Conservation (phyloP, 1,140 invertebrate species). For the Drosophila pandora region DNA sequence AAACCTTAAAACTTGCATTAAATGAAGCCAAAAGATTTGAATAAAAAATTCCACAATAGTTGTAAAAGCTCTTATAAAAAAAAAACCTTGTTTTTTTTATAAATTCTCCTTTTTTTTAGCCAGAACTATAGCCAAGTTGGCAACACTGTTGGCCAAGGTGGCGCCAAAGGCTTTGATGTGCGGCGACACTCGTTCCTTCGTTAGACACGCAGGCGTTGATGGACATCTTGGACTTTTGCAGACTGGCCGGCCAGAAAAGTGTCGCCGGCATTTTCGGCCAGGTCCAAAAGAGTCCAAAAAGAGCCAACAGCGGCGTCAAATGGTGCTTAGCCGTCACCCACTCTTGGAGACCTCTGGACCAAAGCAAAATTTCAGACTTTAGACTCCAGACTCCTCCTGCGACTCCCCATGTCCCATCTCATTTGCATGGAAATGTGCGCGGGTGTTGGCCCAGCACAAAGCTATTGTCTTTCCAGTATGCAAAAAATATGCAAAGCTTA, state of each 20-base stretch:
- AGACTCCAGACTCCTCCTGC: constrained; percentile 23
- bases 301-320: constrained; percentile 60
- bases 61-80: too few relatives aligned
- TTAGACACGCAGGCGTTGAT: constrained; percentile 81
- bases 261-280: constrained; percentile 41
- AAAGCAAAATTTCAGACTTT: constrained; percentile 2
- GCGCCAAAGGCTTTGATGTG: constrained; percentile 79
- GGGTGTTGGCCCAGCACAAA: constrained; percentile 74
- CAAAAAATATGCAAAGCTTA: constrained; percentile 77
- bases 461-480: constrained; percentile 71
- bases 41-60: too few relatives aligned
- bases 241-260: constrained; percentile 52
- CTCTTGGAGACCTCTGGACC: constrained; percentile 44
- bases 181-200: constrained; percentile 62
- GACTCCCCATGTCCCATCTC: constrained; percentile 41
- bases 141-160: constrained; percentile 42
- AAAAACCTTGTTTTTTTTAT: not conserved
- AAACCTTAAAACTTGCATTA: too few relatives aligned
- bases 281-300: constrained; percentile 40
- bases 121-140: not conserved
- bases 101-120: not conserved
- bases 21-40: too few relatives aligned
- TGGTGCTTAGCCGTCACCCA: constrained; percentile 79
- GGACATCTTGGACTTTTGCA: constrained; percentile 67
- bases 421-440: constrained; percentile 82